Conservation (phyloP, 1,140 invertebrate genomes). For the Pomacea maculata region DNA sequence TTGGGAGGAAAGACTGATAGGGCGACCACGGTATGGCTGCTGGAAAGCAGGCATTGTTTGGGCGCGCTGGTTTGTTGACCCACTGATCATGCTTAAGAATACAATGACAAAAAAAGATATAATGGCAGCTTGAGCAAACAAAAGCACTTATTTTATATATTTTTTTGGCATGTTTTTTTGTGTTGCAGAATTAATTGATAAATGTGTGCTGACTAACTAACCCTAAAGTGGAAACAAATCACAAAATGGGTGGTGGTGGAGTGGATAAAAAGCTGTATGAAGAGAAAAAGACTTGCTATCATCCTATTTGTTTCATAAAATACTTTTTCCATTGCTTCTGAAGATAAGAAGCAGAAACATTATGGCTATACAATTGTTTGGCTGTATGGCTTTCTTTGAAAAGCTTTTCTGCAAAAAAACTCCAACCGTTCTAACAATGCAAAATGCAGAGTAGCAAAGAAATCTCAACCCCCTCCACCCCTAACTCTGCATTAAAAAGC, state of each 20-base stretch:
- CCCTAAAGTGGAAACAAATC: neutral
- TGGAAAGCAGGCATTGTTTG: conserved; percentile 44
- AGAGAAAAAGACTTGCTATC: neutral
- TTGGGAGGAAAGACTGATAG: conserved; percentile 40
- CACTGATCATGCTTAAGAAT: conserved; percentile 53
- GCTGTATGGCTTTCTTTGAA: too few relatives aligned
- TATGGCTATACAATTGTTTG: too few relatives aligned
- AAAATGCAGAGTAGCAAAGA: too few relatives aligned
- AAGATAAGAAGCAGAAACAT: too few relatives aligned
- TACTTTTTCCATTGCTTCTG: too few relatives aligned
- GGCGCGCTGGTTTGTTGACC: conserved; percentile 35
- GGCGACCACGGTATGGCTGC: conserved; percentile 31
- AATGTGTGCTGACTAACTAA: neutral
- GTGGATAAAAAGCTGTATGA: neutral
- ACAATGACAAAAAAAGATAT: neutral
- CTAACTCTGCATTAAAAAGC: too few relatives aligned
- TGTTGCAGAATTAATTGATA: neutral
- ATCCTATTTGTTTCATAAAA: too few relatives aligned
- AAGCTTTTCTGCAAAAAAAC: too few relatives aligned
- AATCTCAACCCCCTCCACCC: too few relatives aligned
- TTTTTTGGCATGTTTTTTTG: too few relatives aligned
- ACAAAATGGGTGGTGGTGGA: neutral
- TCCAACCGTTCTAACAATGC: too few relatives aligned
- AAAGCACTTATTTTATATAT: too few relatives aligned
- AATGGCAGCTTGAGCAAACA: neutral